Evolutionary conservation across 2,113 vertebrate species (phyloP).

Genomic region (Microcebus murinus): DNA sequence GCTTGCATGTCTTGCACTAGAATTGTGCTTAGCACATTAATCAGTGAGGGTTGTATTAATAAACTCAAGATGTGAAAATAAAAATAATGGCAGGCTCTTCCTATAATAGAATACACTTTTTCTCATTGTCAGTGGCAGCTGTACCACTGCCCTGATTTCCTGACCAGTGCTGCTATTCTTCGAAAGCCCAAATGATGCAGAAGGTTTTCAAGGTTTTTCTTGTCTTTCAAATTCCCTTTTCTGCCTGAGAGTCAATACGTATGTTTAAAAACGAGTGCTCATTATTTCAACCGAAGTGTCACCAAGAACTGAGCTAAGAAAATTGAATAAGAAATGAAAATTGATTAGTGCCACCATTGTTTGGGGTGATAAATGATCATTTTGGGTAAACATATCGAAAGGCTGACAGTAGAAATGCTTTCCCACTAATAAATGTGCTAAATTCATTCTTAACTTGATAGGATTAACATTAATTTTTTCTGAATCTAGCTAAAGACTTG

Average conservation of each 20-base stretch:
- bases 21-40: background rate
- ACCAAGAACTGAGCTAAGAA: background rate
- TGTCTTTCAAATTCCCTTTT: background rate
- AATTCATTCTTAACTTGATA: background rate
- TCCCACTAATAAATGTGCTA: background rate
- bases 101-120: background rate
- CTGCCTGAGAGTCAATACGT: background rate
- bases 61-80: background rate
- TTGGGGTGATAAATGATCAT: background rate
- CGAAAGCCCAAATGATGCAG: background rate
- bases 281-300: background rate
- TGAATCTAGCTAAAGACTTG: background rate
- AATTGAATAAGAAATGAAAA: constrained; percentile 23
- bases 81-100: background rate
- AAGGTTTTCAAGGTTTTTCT: background rate
- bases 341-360: background rate
- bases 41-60: background rate
- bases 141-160: background rate
- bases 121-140: background rate
- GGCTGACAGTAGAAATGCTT: background rate
- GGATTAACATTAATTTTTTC: background rate
- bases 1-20: background rate
- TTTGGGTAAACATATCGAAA: background rate
- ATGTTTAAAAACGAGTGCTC: background rate
- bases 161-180: background rate